Evolutionary conservation across 92 coral and sea anemone species (phyloP).

Genomic region (Pocillopora grandis): DNA sequence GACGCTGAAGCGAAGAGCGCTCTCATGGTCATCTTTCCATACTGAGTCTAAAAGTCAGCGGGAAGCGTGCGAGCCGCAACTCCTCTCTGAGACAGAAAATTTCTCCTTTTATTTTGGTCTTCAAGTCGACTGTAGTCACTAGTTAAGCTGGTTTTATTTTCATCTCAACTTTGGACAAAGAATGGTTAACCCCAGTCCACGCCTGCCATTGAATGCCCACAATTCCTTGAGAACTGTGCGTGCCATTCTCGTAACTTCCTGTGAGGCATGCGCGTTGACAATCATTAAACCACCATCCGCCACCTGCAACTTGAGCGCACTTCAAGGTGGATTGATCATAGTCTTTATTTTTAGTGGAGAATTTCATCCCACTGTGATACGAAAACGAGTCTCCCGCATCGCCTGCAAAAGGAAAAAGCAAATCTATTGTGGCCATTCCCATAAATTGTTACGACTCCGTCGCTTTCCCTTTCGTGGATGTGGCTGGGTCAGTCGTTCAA

Average conservation of each 20-base stretch:
- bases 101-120: background rate
- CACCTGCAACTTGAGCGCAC: conserved; percentile 53
- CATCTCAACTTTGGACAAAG: conserved; percentile 63
- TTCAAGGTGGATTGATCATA: conserved; percentile 33
- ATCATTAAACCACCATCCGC: conserved; percentile 74
- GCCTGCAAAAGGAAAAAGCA: conserved; percentile 25
- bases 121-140: background rate
- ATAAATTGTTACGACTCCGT: background rate
- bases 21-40: too few relatives aligned
- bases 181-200: conserved; percentile 67
- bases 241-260: conserved; percentile 56
- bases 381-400: conserved; percentile 70
- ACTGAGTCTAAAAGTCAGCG: too few relatives aligned
- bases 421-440: background rate
- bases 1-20: too few relatives aligned
- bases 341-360: conserved; percentile 59
- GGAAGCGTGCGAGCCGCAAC: too few relatives aligned
- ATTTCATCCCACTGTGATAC: conserved; percentile 54
- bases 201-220: conserved; percentile 68
- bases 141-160: conserved; percentile 34
- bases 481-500: too few relatives aligned
- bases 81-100: background rate
- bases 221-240: conserved; percentile 49
- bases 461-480: background rate
- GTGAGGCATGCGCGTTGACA: conserved; percentile 69